Conservation (phyloP, 2,113 vertebrate species). For the Panthera leo region DNA sequence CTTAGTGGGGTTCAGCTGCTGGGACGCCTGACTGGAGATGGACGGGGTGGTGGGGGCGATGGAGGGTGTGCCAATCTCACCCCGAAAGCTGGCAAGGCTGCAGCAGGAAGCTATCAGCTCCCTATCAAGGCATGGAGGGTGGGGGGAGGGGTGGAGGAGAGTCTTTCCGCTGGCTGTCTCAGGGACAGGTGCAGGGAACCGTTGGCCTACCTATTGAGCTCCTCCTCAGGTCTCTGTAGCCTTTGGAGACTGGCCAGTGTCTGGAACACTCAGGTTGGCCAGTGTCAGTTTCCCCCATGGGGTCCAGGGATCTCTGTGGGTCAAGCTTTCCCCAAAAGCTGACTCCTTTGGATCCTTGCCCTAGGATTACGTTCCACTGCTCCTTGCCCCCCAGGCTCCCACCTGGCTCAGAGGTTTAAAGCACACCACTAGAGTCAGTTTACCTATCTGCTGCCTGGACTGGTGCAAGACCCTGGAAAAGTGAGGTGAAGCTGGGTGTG, state of each 20-base stretch:
- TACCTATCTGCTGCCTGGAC: fast-evolving
- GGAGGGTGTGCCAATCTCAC: too few relatives aligned
- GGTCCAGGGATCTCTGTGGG: not conserved
- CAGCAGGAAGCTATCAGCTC: not conserved
- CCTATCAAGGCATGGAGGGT: not conserved
- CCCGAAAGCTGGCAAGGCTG: not conserved
- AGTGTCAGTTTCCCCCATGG: not conserved
- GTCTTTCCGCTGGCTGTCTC: not conserved
- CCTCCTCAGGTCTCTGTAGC: not conserved
- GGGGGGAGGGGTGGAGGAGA: too few relatives aligned
- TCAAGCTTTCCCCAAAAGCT: not conserved
- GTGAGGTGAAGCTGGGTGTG: not conserved
- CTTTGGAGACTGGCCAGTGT: not conserved
- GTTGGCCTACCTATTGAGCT: not conserved
- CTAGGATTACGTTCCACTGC: not conserved
- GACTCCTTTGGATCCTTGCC: not conserved
- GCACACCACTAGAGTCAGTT: not conserved
- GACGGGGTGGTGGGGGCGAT: not conserved
- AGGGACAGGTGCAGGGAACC: not conserved
- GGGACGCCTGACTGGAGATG: too few relatives aligned
- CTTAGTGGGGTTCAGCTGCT: not conserved
- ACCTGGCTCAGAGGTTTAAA: not conserved
- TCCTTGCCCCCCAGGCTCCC: not conserved
- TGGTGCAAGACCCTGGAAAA: not conserved
- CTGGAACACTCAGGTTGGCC: not conserved